Percentiles rank a stretch among this genome's conserved stretches.
phyloP scores from a whole-genome alignment of 1,140 invertebrate genomes.

The Bombus consobrinus region DNA sequence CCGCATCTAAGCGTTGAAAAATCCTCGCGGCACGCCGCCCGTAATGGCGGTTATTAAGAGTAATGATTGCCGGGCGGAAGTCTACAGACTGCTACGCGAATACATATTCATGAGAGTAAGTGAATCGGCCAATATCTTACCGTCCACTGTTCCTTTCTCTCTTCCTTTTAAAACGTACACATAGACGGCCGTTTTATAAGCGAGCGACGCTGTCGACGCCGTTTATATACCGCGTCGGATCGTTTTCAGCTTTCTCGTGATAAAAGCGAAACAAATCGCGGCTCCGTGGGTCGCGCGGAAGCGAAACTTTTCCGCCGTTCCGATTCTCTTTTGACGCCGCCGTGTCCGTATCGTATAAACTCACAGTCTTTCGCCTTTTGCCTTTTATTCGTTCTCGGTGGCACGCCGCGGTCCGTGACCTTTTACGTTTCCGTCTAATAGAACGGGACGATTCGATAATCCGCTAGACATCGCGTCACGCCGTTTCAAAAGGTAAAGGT shows the following conservation, averaged over 20 bases:
- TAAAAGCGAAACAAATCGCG: slow-evolving; percentile 18
- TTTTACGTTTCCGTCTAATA: neutral
- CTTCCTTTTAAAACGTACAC: slow-evolving; percentile 1
- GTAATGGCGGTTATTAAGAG: slow-evolving; percentile 68
- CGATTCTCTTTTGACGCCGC: neutral
- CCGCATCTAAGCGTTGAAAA: slow-evolving; percentile 55
- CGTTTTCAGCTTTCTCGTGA: slow-evolving; percentile 8
- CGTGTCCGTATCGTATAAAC: neutral
- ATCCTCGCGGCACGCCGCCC: slow-evolving; percentile 34
- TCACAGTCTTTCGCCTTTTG: neutral
- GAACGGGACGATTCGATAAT: neutral
- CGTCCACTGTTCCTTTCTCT: neutral
- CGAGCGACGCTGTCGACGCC: neutral
- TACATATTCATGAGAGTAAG: slow-evolving; percentile 70
- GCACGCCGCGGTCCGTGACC: neutral
- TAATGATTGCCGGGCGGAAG: slow-evolving; percentile 65
- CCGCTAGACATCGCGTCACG: neutral
- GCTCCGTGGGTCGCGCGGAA: neutral
- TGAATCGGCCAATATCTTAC: slow-evolving; percentile 66
- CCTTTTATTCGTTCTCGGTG: neutral
- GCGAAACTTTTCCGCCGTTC: neutral
- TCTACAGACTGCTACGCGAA: slow-evolving; percentile 51
- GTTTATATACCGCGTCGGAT: neutral
- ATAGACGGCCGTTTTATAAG: neutral
- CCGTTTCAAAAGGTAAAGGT: slow-evolving; percentile 15